Evolutionary conservation across 2,888 invertebrate genomes (phyloP), one percentile per base, ranked within the genome.

Genomic region (Ischnus inquisitorius): DNA sequence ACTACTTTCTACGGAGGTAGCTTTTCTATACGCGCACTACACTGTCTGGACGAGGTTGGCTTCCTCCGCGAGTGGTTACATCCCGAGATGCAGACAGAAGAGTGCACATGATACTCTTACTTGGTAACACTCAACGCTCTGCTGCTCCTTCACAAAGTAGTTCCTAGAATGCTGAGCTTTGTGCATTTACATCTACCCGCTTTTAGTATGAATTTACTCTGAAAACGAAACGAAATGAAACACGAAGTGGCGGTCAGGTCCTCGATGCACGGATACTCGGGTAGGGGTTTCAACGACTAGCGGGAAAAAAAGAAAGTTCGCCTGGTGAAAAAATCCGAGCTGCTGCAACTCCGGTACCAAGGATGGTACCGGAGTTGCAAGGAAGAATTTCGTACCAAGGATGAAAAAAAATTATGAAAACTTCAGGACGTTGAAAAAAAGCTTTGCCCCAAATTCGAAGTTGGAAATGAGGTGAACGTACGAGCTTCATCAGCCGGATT

Each of bases 161-260:
- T 22, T 28, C 3, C 28, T 8, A 28, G n/a, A 48, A 84, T 69
- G 25, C 43, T 48, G 34, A 57, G 83, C 83, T 78, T 64, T 69
- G 62, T 54, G 16, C 68, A 67, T 83, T 83, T 79, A 74, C 51
- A 68, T 79, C 72, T 34, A 39, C 46, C 12, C n/a, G 5, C 77
- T 72, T 54, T 64, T 64, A 28, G 60, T 62, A 48, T 46, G 60
- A 64, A 80, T 80, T 81, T 25, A 39, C 68, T 34, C 72, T 25
- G 48, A 80, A 80, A 22, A 57, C 57, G 65, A 82, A 72, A 28
- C 39, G 12, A 67, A 82, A 72, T 67, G 48, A 71, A 67, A 51
- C 43, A 5, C 43, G 14, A 14, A 75, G 67, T 60, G 43, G 25
- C n/a, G 28, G 46, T 12, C 19, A 57, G 16, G 46, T 46, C 46